phyloP scores from a whole-genome alignment of 2,113 vertebrate species.

The Eolophus roseicapilla region DNA sequence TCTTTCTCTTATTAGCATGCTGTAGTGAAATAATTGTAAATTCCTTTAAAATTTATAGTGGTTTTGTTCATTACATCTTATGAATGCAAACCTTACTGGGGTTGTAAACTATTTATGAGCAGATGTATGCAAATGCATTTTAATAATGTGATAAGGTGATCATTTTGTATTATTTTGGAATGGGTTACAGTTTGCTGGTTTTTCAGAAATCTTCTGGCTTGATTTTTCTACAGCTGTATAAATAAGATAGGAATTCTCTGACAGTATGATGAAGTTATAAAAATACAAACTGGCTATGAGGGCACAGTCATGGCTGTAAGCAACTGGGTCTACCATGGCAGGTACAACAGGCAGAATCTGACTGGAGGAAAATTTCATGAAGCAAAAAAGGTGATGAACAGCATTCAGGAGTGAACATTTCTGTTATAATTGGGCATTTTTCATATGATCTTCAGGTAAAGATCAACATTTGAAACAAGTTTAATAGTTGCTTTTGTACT shows the following conservation, averaged over 20 bases:
- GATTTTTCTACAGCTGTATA: background rate
- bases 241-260: constrained; percentile 9
- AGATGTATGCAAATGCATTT: background rate
- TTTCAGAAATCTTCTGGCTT: background rate
- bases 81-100: background rate
- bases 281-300: background rate
- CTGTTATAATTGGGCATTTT: background rate
- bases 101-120: background rate
- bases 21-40: constrained; percentile 1
- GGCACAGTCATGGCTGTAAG: background rate
- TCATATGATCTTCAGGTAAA: background rate
- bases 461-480: background rate
- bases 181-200: background rate
- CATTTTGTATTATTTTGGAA: background rate
- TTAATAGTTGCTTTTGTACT: background rate
- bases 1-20: constrained; percentile 6
- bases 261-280: background rate
- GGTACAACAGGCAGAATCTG: background rate
- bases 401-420: background rate
- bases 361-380: background rate
- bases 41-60: background rate
- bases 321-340: background rate
- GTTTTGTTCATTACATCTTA: background rate
- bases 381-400: background rate
- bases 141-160: background rate